Evolutionary conservation across 2,113 vertebrate genomes (phyloP).

Genomic region (Halcyon senegalensis): DNA sequence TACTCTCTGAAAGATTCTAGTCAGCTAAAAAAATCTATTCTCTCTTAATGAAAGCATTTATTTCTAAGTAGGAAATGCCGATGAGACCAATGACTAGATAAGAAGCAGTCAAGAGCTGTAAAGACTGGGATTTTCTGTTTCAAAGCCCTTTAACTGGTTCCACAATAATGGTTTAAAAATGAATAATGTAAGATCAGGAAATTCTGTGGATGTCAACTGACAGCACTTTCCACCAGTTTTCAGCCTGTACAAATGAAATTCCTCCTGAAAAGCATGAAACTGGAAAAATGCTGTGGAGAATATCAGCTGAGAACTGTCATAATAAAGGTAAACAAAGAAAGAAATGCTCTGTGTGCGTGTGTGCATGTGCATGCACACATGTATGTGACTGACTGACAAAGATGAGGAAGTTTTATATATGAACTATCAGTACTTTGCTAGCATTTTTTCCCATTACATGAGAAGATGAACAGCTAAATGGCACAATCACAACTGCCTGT

Average conservation of each 20-base stretch:
- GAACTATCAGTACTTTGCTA: neutral
- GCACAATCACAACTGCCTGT: neutral
- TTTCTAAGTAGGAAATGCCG: conserved; percentile 2
- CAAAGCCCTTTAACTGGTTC: conserved; percentile 20
- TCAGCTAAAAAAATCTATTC: conserved; percentile 54
- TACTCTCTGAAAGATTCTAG: conserved; percentile 24
- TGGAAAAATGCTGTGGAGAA: neutral
- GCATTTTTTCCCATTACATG: neutral
- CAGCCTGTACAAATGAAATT: neutral
- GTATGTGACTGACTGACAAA: neutral
- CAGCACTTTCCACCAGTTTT: conserved; percentile 7
- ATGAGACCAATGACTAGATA: conserved; percentile 16
- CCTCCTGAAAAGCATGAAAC: neutral
- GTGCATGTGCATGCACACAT: too few relatives aligned
- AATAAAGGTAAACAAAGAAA: neutral
- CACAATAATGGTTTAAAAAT: conserved; percentile 9
- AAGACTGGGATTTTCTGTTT: conserved; percentile 9
- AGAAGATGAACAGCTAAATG: conserved; percentile 10
- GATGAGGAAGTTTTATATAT: neutral
- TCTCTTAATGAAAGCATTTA: conserved; percentile 33
- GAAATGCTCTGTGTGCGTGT: neutral
- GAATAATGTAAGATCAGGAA: neutral
- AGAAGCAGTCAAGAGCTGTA: conserved; percentile 7
- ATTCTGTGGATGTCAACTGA: neutral
- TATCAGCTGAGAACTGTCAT: neutral